Evolutionary conservation across 2,797 vertebrate species (phyloP), one percentile per base, ranked within the genome.

Genomic region (Cossypha caffra): DNA sequence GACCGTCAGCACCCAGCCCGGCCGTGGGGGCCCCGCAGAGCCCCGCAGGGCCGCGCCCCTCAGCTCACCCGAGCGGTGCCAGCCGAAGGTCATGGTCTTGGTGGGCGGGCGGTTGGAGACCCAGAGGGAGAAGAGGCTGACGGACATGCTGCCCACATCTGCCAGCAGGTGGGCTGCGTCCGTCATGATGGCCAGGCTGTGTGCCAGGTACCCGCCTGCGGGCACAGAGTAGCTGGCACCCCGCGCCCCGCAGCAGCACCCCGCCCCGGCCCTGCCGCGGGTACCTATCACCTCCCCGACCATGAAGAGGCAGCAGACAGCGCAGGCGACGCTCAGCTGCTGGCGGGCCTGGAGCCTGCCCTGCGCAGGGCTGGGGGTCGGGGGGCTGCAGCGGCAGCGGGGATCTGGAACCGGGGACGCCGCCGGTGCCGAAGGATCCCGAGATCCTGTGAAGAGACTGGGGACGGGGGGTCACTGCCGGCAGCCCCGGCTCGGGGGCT

Each of bases 101-200:
- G 99, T 99, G 83, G 99, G 98, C 0, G 99, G 98, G 29, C 98
- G 98, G 72, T 98, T 98, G 35, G 99, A 99, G 94, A 99, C 98
- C 99, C 99, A 99, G 71, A 99, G 98, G 50, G 99, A 99, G 98
- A 99, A 99, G 93, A 99, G 98, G 96, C 99, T 99, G 97, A 99
- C 99, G 40, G 99, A 97, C 99, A 99, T 99, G 90, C 99, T 99
- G 96, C 99, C 99, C 86, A 99, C 98, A 6, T 99, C 99, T 0
- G 99, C 99, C 88, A 99, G 98, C 43, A 99, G 98, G 95, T 99
- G 99, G 16, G 98, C 99, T 0, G 99, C 99, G 0, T 99, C 99
- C 0, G 99, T 99, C 99, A 99, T 99, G 95, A 99, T 99, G 96
- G 99, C 99, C 97, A 99, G 97, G 95, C 99, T 99, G 98, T 99